Evolutionary conservation across 2,797 vertebrate species (phyloP).

Genomic region (Perodicticus potto): DNA sequence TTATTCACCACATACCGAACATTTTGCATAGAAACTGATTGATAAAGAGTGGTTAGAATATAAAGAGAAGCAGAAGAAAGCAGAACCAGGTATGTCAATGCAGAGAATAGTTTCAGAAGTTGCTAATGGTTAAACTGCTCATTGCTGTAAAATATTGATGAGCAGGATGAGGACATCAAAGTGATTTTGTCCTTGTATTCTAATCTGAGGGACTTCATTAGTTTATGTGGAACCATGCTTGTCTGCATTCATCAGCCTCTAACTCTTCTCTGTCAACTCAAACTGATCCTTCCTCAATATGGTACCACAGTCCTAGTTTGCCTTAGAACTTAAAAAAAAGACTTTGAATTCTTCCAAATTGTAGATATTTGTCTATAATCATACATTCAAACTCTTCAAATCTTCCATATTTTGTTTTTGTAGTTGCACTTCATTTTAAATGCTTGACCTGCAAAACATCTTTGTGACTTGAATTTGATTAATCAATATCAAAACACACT

Average conservation of each 20-base stretch:
- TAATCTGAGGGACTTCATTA: not conserved
- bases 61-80: slow-evolving; percentile 8
- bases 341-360: not conserved
- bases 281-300: not conserved
- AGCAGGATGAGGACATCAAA: not conserved
- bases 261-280: not conserved
- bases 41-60: not conserved
- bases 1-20: not conserved
- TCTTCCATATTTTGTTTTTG: not conserved
- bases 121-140: not conserved
- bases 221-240: not conserved
- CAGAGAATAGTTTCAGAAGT: not conserved
- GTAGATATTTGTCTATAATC: not conserved
- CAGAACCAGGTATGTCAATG: not conserved
- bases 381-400: not conserved
- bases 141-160: not conserved
- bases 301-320: not conserved
- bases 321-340: not conserved
- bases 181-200: not conserved
- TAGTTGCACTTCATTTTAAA: not conserved
- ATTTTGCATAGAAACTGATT: not conserved
- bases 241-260: not conserved
- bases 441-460: not conserved
- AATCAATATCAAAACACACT: not conserved
- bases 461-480: not conserved